Evolutionary conservation across 1,140 invertebrate species (phyloP), one percentile per base, ranked within the genome.

Genomic region (Venustaconcha ellipsiformis): DNA sequence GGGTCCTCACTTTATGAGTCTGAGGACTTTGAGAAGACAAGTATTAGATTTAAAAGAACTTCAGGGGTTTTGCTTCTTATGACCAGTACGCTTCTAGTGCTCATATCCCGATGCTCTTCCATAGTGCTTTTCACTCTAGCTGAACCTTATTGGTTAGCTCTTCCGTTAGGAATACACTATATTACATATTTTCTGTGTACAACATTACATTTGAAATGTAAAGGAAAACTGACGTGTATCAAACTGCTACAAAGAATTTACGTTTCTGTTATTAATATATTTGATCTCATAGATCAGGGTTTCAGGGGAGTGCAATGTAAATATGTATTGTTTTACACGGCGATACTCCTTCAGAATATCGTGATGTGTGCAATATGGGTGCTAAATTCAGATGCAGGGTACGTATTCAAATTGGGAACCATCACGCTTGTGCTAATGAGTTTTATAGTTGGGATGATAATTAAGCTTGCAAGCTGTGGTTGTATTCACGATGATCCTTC

Each of bases 291-390:
- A 14, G 74, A 69, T 1, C 37, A 67, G 37, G 74, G 67, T n/a
- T 76, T 70, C 57, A 37, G 63, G 30, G 74, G 74, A 59, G 74
- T 76, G 15, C 70, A 76, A 57, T 76, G 74, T 67, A 70, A 68
- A 14, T 76, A 76, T 55, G 74, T 76, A 26, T 67, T 76, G 11
- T 76, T 63, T 18, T 76, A 76, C 26, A 70, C 68, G 23, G 23
- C 67, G 8, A 67, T 76, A 62, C 67, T 76, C 30, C 59, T 76
- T n/a, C 68, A 76, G 67, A 76, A 76, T 71, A n/a, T 76, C 8
- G 74, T 66, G 57, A 59, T 76, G n/a, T 70, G 74, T 67, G 70
- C 62, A 17, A 70, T 70, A n/a, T 76, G 74, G 74, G 71, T 76
- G 74, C 59, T 76, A 67, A 76, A 68, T 13, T 30, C 74, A 20